These are phyloP conservation scores for Ceyx margarethae DNA, from an alignment of 2,113 vertebrate species.

Conservation along the genomic window DNA sequence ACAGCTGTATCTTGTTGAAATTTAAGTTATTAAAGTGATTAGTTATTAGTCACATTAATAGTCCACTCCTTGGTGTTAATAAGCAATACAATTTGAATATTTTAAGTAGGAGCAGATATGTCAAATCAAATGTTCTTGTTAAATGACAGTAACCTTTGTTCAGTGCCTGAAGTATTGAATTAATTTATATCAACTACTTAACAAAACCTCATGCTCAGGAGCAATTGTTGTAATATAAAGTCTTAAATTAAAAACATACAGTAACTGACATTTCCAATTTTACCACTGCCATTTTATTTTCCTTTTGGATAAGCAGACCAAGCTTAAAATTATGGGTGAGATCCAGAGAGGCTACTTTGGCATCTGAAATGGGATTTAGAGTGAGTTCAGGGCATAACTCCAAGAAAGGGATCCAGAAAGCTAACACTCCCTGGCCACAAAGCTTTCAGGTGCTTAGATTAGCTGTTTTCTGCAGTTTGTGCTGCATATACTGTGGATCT, in stretches of 20 bases:
- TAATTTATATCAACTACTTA: background rate
- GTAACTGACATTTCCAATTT: background rate
- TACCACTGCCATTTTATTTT: conserved; percentile 26
- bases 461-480: background rate
- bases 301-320: background rate
- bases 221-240: background rate
- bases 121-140: background rate
- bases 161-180: background rate
- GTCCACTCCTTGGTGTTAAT: background rate
- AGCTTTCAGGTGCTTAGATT: conserved; percentile 21
- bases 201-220: background rate
- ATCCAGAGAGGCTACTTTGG: conserved; percentile 1
- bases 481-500: background rate
- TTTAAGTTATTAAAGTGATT: background rate
- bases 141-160: background rate
- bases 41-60: background rate
- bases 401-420: background rate
- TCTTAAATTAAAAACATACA: background rate
- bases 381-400: background rate
- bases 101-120: background rate
- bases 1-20: background rate
- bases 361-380: background rate
- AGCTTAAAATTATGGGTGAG: background rate
- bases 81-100: background rate
- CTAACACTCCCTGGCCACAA: background rate